Conservation (phyloP, 64 coral and sea anemone species). For the Catalaphyllia jardinei region DNA sequence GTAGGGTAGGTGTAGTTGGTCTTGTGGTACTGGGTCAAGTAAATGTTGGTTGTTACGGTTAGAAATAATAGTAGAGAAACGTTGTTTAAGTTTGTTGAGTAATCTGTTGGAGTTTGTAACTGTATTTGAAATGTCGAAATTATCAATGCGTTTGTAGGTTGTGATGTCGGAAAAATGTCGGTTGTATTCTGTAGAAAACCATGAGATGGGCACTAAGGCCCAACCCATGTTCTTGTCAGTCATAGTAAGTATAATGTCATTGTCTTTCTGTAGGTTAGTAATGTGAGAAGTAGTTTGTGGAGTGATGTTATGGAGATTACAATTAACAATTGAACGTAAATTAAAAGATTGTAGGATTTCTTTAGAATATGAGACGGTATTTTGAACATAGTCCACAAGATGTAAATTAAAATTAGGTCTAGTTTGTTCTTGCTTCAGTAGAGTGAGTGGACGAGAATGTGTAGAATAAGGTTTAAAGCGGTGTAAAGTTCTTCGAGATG, state of each 20-base stretch:
- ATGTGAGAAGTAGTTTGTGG: too few relatives aligned
- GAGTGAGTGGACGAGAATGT: neutral
- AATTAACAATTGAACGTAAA: neutral
- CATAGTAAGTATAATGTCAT: constrained; percentile 3
- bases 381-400: neutral
- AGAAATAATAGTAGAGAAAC: too few relatives aligned
- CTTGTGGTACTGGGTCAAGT: too few relatives aligned
- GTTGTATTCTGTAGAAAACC: too few relatives aligned
- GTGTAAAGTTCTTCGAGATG: neutral
- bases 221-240: constrained; percentile 8
- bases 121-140: neutral
- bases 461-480: neutral
- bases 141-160: neutral
- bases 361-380: neutral
- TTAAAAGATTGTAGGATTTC: neutral
- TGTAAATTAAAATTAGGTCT: neutral
- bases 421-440: neutral
- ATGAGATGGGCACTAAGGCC: too few relatives aligned
- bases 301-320: too few relatives aligned
- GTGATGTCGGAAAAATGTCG: too few relatives aligned
- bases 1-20: too few relatives aligned
- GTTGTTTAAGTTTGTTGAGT: too few relatives aligned
- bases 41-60: too few relatives aligned
- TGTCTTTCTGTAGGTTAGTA: too few relatives aligned
- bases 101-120: neutral